These are phyloP conservation scores for Aquatica leii DNA, from an alignment of 2,888 invertebrate genomes.

Conservation along the genomic window DNA sequence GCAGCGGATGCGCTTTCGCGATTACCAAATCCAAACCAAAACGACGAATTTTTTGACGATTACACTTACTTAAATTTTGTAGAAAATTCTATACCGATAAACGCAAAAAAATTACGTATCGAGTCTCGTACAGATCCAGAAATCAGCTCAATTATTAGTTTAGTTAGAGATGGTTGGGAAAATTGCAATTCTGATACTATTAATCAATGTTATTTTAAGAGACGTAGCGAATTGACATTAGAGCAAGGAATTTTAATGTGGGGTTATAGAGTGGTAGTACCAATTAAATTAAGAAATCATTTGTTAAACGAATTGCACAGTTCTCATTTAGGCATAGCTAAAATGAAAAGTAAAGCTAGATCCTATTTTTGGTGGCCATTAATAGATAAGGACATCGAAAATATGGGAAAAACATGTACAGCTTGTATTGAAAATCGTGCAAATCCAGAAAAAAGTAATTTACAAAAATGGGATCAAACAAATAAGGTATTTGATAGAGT, in stretches of 20 bases:
- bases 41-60: not conserved
- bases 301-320: not conserved
- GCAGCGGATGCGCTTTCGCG: not conserved
- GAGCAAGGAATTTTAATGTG: conserved; percentile 15
- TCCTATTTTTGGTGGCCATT: conserved; percentile 8
- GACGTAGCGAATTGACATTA: conserved; percentile 6
- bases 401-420: not conserved
- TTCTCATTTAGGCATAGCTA: not conserved
- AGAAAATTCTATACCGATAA: no score
- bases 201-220: not conserved
- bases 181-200: no score
- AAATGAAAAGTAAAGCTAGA: not conserved
- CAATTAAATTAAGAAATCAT: conserved; percentile 13
- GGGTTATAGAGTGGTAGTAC: conserved; percentile 18
- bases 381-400: not conserved
- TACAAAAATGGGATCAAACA: not conserved
- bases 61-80: no score
- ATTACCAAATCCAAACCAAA: not conserved
- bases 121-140: no score
- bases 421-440: not conserved
- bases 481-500: not conserved
- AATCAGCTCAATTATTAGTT: no score
- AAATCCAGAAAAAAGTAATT: not conserved
- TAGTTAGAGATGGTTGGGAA: no score
- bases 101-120: no score